Conservation (phyloP, 2,113 vertebrate species). For the Xiphias gladius region DNA sequence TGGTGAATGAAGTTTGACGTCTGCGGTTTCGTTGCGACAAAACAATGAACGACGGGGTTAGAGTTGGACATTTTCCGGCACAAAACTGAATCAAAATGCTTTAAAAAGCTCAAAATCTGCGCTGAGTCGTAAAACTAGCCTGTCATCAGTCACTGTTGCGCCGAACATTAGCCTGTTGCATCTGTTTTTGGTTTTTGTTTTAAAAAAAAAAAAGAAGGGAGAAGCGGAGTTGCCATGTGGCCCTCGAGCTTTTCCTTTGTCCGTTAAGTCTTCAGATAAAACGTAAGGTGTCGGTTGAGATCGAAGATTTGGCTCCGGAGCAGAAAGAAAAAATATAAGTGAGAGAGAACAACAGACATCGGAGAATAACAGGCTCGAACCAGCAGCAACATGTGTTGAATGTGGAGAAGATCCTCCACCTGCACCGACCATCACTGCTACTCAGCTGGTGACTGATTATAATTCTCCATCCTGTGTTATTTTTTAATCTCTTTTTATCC, state of each 20-base stretch:
- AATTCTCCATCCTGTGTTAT: background rate
- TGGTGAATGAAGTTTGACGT: background rate
- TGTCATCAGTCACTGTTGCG: fast-evolving
- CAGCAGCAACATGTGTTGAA: background rate
- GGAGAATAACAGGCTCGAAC: background rate
- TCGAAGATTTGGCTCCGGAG: too few relatives aligned
- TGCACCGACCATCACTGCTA: background rate
- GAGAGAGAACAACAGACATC: background rate
- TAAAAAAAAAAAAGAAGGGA: too few relatives aligned
- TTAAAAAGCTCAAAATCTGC: background rate
- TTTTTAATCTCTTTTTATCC: too few relatives aligned
- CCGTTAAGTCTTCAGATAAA: too few relatives aligned
- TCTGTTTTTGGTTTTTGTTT: too few relatives aligned
- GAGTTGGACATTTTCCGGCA: fast-evolving
- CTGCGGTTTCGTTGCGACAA: background rate
- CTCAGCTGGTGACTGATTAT: background rate
- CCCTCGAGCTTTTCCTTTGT: background rate
- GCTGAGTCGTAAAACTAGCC: fast-evolving
- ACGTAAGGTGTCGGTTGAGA: too few relatives aligned
- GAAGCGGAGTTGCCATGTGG: conserved; percentile 16
- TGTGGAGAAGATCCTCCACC: background rate
- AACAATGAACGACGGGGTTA: background rate
- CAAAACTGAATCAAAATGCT: background rate
- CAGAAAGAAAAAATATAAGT: too few relatives aligned
- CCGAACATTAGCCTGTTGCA: too few relatives aligned